A percentile compares a stretch with the other conserved stretches of the same genome.
Conservation (phyloP, 2,888 invertebrate species). For the Diarsia rubi region DNA sequence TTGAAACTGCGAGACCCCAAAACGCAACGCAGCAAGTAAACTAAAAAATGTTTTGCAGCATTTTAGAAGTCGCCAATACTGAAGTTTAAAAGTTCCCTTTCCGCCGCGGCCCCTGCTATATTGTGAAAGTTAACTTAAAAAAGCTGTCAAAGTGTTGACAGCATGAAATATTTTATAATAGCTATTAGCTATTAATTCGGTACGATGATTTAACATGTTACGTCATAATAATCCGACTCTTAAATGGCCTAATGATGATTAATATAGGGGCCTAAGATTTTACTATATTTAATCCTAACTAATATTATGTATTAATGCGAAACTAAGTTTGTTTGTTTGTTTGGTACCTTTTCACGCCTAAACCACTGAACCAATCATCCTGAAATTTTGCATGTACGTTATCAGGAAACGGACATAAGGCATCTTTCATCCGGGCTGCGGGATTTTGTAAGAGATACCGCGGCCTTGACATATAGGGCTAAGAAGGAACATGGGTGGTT, state of each 20-base stretch:
- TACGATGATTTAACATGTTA: slow-evolving; percentile 23
- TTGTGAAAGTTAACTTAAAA: not conserved
- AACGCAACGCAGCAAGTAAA: not conserved
- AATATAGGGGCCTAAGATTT: not conserved
- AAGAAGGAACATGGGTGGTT: too few relatives aligned
- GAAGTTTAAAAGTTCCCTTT: not conserved
- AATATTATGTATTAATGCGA: too few relatives aligned
- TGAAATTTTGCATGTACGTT: too few relatives aligned
- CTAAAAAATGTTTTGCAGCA: too few relatives aligned
- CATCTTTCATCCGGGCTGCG: too few relatives aligned
- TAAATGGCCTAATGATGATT: slow-evolving; percentile 9
- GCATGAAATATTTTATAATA: not conserved
- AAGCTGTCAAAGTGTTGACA: not conserved
- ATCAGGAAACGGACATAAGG: too few relatives aligned
- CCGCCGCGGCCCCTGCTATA: not conserved
- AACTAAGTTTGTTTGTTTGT: too few relatives aligned
- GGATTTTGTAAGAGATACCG: too few relatives aligned
- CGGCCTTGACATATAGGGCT: too few relatives aligned
- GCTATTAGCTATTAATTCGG: not conserved
- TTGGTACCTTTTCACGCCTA: too few relatives aligned
- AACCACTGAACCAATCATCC: too few relatives aligned
- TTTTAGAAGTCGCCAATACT: not conserved
- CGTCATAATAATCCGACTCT: slow-evolving; percentile 1
- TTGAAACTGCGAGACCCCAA: not conserved
- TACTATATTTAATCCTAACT: not conserved